Conservation (phyloP, 2,888 invertebrate genomes). For the Chelonus formosanus region DNA sequence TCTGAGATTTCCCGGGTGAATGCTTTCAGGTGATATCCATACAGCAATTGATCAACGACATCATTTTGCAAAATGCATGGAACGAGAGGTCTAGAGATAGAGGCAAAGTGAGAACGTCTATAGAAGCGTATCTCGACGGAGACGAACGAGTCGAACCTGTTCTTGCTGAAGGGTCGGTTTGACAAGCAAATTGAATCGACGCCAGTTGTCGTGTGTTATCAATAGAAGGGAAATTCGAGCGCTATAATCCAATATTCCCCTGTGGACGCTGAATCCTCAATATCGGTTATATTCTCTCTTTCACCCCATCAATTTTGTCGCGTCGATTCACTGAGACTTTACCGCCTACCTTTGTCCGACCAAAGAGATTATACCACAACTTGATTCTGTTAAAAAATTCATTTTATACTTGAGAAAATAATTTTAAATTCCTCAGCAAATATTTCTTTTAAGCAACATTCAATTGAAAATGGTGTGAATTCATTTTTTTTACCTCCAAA, state of each 20-base stretch:
- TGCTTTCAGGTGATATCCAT: slow-evolving; percentile 12
- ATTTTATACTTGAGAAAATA: too few relatives aligned
- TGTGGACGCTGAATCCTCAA: slow-evolving; percentile 31
- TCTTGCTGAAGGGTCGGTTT: slow-evolving; percentile 27
- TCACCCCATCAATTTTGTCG: slow-evolving; percentile 9
- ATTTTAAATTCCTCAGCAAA: too few relatives aligned
- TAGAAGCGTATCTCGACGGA: not conserved
- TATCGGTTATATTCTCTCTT: slow-evolving; percentile 23
- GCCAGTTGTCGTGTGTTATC: slow-evolving; percentile 23
- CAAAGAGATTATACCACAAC: too few relatives aligned
- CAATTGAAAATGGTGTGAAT: too few relatives aligned
- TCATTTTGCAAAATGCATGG: not conserved
- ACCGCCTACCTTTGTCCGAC: not conserved
- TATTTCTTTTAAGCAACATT: too few relatives aligned
- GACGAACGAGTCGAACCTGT: slow-evolving; percentile 5
- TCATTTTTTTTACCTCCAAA: too few relatives aligned
- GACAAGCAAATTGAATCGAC: slow-evolving; percentile 37
- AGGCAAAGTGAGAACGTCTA: slow-evolving; percentile 8
- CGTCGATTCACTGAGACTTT: slow-evolving; percentile 8
- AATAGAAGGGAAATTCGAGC: slow-evolving; percentile 30
- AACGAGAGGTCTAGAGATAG: not conserved
- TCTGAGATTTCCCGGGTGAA: slow-evolving; percentile 25
- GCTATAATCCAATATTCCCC: slow-evolving; percentile 36
- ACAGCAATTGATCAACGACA: slow-evolving; percentile 23
- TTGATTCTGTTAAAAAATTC: too few relatives aligned